Percentiles rank a stretch among this genome's conserved stretches.
These are phyloP conservation scores for Pelecanoides urinatrix DNA, from an alignment of 2,113 vertebrate species.

Conservation along the genomic window DNA sequence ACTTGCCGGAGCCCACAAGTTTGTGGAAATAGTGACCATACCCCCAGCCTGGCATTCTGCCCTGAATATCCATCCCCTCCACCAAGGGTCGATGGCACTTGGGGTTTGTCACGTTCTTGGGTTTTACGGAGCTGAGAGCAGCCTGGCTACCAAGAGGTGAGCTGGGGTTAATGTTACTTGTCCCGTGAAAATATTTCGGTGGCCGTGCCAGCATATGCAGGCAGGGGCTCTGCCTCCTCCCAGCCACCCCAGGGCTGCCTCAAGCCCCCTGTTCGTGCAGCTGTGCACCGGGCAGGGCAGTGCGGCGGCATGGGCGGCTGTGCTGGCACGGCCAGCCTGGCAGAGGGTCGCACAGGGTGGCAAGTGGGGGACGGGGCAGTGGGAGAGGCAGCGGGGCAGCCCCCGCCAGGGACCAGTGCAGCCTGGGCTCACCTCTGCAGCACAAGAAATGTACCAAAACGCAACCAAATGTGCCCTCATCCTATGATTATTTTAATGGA, in stretches of 20 bases:
- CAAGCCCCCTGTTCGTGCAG: neutral
- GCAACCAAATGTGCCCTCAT: neutral
- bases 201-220: neutral
- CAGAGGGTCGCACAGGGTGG: neutral
- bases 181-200: neutral
- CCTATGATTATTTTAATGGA: neutral
- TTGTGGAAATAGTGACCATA: neutral
- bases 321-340: neutral
- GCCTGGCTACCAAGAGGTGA: neutral
- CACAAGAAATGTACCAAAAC: neutral
- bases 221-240: neutral
- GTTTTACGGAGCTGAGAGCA: neutral
- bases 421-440: neutral
- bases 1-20: neutral
- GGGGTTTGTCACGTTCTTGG: neutral
- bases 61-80: neutral
- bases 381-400: neutral
- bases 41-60: neutral
- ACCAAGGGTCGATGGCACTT: neutral
- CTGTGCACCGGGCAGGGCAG: rapidly evolving
- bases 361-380: neutral
- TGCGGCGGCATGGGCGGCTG: neutral
- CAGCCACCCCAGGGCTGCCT: neutral
- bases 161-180: neutral
- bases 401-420: neutral